Conservation (phyloP, 2,888 invertebrate species). For the Beris morrisii region DNA sequence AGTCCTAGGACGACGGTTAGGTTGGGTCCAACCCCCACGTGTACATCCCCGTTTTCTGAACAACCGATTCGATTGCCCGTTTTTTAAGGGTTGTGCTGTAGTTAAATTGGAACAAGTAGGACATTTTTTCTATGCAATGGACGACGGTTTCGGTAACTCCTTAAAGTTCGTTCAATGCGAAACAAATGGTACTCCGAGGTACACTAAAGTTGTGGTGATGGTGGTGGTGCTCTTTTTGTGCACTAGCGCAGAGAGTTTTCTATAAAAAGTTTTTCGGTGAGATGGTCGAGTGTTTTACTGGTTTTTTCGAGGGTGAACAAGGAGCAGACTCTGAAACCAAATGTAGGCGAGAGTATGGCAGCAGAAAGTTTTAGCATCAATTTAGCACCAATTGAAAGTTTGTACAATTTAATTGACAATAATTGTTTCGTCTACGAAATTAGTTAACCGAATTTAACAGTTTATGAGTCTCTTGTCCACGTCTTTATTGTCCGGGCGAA, state of each 20-base stretch:
- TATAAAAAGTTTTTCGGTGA: too few relatives aligned
- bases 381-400: conserved; percentile 32
- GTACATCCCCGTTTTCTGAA: too few relatives aligned
- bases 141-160: conserved; percentile 5
- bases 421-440: conserved; percentile 3
- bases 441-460: too few relatives aligned
- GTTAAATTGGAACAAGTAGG: conserved; percentile 6
- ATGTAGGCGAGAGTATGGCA: too few relatives aligned
- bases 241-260: too few relatives aligned
- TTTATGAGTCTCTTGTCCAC: too few relatives aligned
- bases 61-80: too few relatives aligned
- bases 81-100: not conserved
- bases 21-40: too few relatives aligned
- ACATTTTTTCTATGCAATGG: conserved; percentile 4
- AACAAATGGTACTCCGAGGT: conserved; percentile 19
- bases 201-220: not conserved
- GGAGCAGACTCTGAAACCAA: too few relatives aligned
- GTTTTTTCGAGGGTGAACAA: too few relatives aligned
- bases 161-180: conserved; percentile 3
- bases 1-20: not conserved
- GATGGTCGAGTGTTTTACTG: too few relatives aligned
- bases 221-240: not conserved
- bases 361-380: conserved; percentile 13
- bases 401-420: conserved; percentile 24
- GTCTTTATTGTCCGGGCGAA: too few relatives aligned